Percentiles rank a stretch among this genome's conserved stretches.
phyloP scores from a whole-genome alignment of 2,113 vertebrate genomes.

The Malurus elegans region DNA sequence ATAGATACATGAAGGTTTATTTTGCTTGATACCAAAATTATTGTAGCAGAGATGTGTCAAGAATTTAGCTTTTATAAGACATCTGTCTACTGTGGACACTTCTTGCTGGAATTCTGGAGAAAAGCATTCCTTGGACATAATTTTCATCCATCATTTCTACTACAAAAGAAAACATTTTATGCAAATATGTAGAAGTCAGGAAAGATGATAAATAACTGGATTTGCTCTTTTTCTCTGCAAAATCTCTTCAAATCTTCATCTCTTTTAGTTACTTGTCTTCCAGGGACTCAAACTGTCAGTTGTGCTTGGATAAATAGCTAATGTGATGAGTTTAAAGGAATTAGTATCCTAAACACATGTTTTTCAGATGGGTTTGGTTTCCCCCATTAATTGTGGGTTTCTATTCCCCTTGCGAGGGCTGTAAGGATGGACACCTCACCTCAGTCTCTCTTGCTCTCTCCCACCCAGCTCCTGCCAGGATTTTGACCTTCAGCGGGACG shows the following conservation, averaged over 20 bases:
- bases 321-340: background rate
- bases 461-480: constrained; percentile 88
- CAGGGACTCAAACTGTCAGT: background rate
- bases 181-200: background rate
- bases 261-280: background rate
- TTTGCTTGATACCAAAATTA: background rate
- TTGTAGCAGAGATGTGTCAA: background rate
- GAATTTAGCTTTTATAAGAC: background rate
- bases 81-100: background rate
- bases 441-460: background rate
- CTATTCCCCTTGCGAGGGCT: background rate
- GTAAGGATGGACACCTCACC: background rate
- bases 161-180: background rate
- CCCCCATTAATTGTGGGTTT: background rate
- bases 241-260: background rate
- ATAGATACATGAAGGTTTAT: background rate
- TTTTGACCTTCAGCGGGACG: constrained; percentile 94
- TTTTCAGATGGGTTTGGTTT: background rate
- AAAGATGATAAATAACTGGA: background rate
- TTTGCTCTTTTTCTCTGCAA: background rate
- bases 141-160: background rate
- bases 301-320: background rate
- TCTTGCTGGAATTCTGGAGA: background rate
- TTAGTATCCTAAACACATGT: background rate
- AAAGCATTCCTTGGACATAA: background rate